Percentiles rank a stretch among this genome's conserved stretches.
Conservation (phyloP, 1,140 invertebrate species). For the Drosophila sp. region DNA sequence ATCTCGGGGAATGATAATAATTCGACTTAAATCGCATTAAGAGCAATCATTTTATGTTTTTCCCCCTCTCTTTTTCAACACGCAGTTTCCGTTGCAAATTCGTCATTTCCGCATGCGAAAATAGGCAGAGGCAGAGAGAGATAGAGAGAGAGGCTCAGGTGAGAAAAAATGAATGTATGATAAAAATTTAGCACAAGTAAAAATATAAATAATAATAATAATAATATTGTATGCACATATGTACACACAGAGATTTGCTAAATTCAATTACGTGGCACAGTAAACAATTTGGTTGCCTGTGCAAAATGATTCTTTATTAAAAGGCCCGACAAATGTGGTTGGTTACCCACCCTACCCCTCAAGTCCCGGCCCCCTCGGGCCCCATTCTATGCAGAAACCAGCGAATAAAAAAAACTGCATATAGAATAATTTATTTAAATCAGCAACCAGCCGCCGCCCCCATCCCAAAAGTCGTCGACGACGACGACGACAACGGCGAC, state of each 20-base stretch:
- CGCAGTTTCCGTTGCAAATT: slow-evolving; percentile 77
- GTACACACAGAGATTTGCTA: slow-evolving; percentile 10
- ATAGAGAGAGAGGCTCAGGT: neutral
- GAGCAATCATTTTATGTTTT: slow-evolving; percentile 54
- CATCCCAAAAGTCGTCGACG: slow-evolving; percentile 20
- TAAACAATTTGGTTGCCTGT: slow-evolving; percentile 53
- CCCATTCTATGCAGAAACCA: slow-evolving; percentile 35
- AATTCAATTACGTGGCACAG: slow-evolving; percentile 67
- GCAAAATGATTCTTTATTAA: slow-evolving; percentile 52
- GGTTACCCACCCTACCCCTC: neutral
- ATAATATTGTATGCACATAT: slow-evolving; percentile 21
- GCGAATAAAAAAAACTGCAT: slow-evolving; percentile 65
- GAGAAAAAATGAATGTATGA: slow-evolving; percentile 21
- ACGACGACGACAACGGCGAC: slow-evolving; percentile 50
- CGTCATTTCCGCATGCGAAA: slow-evolving; percentile 65
- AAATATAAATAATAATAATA: slow-evolving; percentile 48
- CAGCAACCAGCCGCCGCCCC: slow-evolving; percentile 64
- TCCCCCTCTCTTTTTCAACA: slow-evolving; percentile 41
- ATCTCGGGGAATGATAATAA: slow-evolving; percentile 50
- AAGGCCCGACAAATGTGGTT: slow-evolving; percentile 12
- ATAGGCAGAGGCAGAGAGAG: neutral
- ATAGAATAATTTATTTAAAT: slow-evolving; percentile 81
- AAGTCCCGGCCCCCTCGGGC: neutral
- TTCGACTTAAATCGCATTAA: slow-evolving; percentile 65
- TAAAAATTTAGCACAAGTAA: slow-evolving; percentile 53